These are phyloP conservation scores for Oedothorax gibbosus DNA, from an alignment of 1,140 invertebrate genomes.

Conservation along the genomic window DNA sequence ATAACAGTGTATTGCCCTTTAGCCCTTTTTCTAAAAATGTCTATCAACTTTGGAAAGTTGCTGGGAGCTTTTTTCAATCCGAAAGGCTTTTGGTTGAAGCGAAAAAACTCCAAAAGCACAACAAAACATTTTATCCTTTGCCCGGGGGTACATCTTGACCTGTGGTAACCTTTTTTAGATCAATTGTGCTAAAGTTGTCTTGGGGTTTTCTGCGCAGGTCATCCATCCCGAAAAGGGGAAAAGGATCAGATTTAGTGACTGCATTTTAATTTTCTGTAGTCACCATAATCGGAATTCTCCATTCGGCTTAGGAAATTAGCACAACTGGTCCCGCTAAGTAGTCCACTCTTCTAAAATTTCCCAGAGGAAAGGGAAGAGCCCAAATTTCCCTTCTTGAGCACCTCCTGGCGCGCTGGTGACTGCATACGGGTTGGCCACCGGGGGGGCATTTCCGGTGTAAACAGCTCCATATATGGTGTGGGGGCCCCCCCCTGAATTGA, in stretches of 20 bases:
- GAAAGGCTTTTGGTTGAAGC: slow-evolving; percentile 68
- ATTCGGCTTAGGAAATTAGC: slow-evolving; percentile 70
- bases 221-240: slow-evolving; percentile 70
- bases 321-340: slow-evolving; percentile 69
- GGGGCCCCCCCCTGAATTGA: background rate
- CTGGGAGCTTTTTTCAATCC: slow-evolving; percentile 67
- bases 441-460: background rate
- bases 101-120: slow-evolving; percentile 64
- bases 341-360: slow-evolving; percentile 66
- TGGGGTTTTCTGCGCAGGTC: slow-evolving; percentile 61
- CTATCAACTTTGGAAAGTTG: slow-evolving; percentile 68
- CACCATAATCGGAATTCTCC: slow-evolving; percentile 68
- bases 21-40: slow-evolving; percentile 64
- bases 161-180: slow-evolving; percentile 68
- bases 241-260: slow-evolving; percentile 70
- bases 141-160: background rate
- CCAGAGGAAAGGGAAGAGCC: slow-evolving; percentile 63
- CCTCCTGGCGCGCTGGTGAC: background rate
- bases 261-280: slow-evolving; percentile 70
- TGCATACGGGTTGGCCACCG: background rate
- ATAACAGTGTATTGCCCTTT: slow-evolving; percentile 60
- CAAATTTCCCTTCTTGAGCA: slow-evolving; percentile 38
- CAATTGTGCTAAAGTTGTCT: background rate
- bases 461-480: background rate
- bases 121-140: background rate